Base-by-base conservation (phyloP, 2,888 invertebrate genomes). In the Blomia tropicalis region DNA sequence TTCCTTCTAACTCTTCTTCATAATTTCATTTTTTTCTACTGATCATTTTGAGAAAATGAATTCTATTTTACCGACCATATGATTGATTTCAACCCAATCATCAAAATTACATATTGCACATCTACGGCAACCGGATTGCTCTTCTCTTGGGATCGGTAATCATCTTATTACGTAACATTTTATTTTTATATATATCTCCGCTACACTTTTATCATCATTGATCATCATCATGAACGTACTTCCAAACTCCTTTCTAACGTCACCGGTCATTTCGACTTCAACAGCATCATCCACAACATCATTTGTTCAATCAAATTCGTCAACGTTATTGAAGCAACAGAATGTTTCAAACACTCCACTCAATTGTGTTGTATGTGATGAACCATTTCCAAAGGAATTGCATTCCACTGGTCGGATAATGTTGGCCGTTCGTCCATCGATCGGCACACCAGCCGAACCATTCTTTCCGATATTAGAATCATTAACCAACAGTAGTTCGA, bases 401-500 rank as follows among this genome's bases (percentile, higher is more conserved):
- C 56, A 29, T 14, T 23, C 25, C 22, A 23, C 7, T 27, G 23
- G 14, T 22, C 36, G 7, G 14, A 27, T 14, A 19, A 56, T 56
- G 56, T 36, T 56, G n/a, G 56, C 56, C 4, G 56, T 56, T 29
- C 61, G 61, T 29, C 61, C 61, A 2, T 54, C 61, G 23, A 56
- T 61, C 54, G 61, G 61, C 2, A 25, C 54, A 5, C 44, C 47
- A 22, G 31, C 19, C 19, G 36, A 22, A n/a, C 61, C 61, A 19
- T 61, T 61, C 43, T 61, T 61, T 30, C 61, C 61, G 27, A 29
- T 56, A n/a, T 27, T 61, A 31, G 61, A 61, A 43, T 30, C 54
- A 19, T 23, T 61, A 5, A 44, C 60, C 29, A 19, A n/a, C 56
- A 54, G 23, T 11, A 23, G 11, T 14, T 14, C 59, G 17, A 30